Percentiles rank a stretch among this genome's conserved stretches.
Evolutionary conservation across 2,797 vertebrate genomes (phyloP).

Genomic region (Enteromius afrohamiltoni): DNA sequence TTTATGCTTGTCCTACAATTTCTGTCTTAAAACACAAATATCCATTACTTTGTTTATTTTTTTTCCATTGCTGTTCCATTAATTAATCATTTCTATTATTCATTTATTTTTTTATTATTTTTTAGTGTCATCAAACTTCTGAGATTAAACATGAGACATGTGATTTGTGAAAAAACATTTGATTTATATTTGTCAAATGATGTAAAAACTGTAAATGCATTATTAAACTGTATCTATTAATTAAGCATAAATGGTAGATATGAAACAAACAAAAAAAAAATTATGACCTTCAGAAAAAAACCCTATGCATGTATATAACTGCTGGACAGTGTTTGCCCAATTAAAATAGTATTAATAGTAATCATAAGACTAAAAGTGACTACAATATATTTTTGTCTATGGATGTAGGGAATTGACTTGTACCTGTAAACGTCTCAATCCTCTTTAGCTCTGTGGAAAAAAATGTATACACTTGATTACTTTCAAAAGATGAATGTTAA

Average conservation of each 20-base stretch:
- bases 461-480: neutral
- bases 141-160: neutral
- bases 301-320: neutral
- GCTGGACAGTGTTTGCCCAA: neutral
- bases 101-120: neutral
- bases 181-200: neutral
- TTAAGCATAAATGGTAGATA: neutral
- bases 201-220: neutral
- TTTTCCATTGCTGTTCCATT: neutral
- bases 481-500: neutral
- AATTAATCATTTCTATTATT: neutral
- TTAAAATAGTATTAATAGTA: neutral
- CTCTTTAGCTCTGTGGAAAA: conserved; percentile 35
- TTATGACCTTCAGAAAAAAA: neutral
- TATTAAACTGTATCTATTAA: neutral
- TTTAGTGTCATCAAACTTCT: neutral
- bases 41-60: neutral
- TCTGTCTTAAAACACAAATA: neutral
- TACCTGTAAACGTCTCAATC: conserved; percentile 34
- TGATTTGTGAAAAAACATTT: neutral
- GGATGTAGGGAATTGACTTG: neutral
- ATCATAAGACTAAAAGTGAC: neutral
- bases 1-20: neutral
- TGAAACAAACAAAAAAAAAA: neutral
- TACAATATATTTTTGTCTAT: neutral